Percentiles rank a stretch among this genome's conserved stretches.
These are phyloP conservation scores for Aromia moschata DNA, from an alignment of 2,888 invertebrate species.

Conservation along the genomic window DNA sequence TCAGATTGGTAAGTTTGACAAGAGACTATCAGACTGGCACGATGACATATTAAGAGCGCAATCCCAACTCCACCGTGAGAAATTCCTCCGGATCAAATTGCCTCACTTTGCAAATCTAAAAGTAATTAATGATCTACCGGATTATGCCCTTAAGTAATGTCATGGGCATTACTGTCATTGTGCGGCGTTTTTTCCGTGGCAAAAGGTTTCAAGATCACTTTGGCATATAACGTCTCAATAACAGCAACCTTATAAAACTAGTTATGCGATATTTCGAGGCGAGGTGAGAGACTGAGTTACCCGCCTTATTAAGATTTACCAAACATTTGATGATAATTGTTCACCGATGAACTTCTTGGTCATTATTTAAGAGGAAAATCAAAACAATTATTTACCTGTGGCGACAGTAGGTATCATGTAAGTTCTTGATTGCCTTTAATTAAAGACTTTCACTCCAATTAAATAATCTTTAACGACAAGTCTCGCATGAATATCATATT, in stretches of 20 bases:
- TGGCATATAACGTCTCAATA: constrained; percentile 18
- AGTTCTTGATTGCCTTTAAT: constrained; percentile 12
- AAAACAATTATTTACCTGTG: too few relatives aligned
- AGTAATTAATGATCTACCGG: constrained; percentile 32
- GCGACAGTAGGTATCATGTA: too few relatives aligned
- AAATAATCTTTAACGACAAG: constrained; percentile 6
- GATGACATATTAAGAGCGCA: constrained; percentile 43
- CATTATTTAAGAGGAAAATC: too few relatives aligned
- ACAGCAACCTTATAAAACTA: not conserved
- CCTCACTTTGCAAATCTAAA: constrained; percentile 28
- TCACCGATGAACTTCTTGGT: too few relatives aligned
- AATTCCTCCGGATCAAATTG: constrained; percentile 25
- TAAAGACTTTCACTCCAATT: constrained; percentile 23
- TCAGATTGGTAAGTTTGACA: constrained; percentile 42
- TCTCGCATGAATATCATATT: constrained; percentile 2
- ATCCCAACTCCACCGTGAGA: constrained; percentile 41
- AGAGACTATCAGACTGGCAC: constrained; percentile 32
- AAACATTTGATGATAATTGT: not conserved
- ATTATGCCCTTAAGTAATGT: constrained; percentile 22
- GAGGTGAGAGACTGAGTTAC: not conserved
- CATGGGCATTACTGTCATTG: constrained; percentile 27
- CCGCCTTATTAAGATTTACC: not conserved
- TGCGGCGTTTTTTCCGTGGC: constrained; percentile 17
- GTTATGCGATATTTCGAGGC: not conserved
- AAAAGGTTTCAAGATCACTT: constrained; percentile 12